Percentiles rank a stretch among this genome's conserved stretches.
phyloP scores from a whole-genome alignment of 2,113 vertebrate genomes.

The Gymnogyps californianus region DNA sequence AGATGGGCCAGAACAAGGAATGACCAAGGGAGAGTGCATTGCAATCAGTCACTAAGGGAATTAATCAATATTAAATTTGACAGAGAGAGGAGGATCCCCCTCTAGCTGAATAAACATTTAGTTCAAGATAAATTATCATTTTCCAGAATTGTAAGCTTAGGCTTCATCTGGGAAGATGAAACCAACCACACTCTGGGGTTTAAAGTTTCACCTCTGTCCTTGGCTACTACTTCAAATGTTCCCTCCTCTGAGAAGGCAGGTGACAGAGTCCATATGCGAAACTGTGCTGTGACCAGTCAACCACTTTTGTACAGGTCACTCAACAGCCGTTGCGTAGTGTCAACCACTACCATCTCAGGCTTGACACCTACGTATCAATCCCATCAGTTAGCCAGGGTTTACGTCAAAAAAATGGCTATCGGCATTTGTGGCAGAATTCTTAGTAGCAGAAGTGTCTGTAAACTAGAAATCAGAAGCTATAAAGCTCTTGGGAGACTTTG shows the following conservation, averaged over 20 bases:
- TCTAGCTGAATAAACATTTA: not conserved
- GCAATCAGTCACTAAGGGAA: not conserved
- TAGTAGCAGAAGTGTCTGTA: not conserved
- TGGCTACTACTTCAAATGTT: not conserved
- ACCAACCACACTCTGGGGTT: not conserved
- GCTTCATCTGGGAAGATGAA: not conserved
- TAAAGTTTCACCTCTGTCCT: not conserved
- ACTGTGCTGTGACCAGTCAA: not conserved
- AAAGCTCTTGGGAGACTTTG: not conserved
- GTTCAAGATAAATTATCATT: not conserved
- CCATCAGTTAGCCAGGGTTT: not conserved
- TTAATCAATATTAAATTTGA: not conserved
- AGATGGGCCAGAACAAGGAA: not conserved
- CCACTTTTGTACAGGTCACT: not conserved
- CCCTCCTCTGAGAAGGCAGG: not conserved
- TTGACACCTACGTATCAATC: too few relatives aligned
- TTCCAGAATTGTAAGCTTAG: not conserved
- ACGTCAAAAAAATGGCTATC: not conserved
- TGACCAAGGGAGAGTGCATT: not conserved
- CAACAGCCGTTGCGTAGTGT: not conserved
- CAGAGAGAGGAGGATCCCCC: not conserved
- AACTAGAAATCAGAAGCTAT: not conserved
- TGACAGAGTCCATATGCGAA: not conserved
- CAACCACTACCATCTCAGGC: not conserved
- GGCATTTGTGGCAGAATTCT: not conserved